Evolutionary conservation across 2,888 invertebrate species (phyloP).

Genomic region (Agrilus cyanescens): DNA sequence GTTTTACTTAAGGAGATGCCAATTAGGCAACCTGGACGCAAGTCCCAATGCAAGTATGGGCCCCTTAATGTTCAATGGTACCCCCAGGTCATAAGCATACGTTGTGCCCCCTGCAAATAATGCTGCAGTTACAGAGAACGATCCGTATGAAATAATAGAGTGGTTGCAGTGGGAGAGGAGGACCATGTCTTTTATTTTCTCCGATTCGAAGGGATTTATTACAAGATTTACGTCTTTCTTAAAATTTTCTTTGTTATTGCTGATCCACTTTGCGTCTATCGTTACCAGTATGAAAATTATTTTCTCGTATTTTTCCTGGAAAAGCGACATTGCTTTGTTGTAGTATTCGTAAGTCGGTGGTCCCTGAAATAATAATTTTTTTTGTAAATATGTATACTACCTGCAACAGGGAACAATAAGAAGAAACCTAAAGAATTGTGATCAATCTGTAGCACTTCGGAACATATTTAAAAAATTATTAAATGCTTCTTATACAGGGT

Average conservation of each 20-base stretch:
- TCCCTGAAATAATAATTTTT: constrained; percentile 6
- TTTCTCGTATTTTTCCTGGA: constrained; percentile 9
- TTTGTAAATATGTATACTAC: not conserved
- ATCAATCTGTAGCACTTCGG: no score
- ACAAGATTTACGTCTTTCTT: constrained; percentile 3
- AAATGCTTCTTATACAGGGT: no score
- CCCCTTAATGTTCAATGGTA: constrained; percentile 14
- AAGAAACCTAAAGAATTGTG: no score
- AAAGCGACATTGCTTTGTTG: constrained; percentile 13
- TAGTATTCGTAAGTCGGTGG: constrained; percentile 11
- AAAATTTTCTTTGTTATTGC: constrained; percentile 3
- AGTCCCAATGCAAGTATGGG: constrained; percentile 14
- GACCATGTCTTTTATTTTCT: constrained; percentile 10
- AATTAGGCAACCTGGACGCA: constrained; percentile 7
- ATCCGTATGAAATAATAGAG: constrained; percentile 15
- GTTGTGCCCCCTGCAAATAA: constrained; percentile 12
- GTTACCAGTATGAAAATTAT: constrained; percentile 14
- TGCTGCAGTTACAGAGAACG: constrained; percentile 12
- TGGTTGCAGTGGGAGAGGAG: constrained; percentile 15
- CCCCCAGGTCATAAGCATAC: constrained; percentile 12
- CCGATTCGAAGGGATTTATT: constrained; percentile 8
- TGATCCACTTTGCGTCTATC: constrained; percentile 10
- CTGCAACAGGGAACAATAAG: no score
- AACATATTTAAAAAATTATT: no score
- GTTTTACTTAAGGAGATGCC: not conserved